These are phyloP conservation scores for Vultur gryphus DNA, from an alignment of 2,797 vertebrate genomes.

Conservation along the genomic window DNA sequence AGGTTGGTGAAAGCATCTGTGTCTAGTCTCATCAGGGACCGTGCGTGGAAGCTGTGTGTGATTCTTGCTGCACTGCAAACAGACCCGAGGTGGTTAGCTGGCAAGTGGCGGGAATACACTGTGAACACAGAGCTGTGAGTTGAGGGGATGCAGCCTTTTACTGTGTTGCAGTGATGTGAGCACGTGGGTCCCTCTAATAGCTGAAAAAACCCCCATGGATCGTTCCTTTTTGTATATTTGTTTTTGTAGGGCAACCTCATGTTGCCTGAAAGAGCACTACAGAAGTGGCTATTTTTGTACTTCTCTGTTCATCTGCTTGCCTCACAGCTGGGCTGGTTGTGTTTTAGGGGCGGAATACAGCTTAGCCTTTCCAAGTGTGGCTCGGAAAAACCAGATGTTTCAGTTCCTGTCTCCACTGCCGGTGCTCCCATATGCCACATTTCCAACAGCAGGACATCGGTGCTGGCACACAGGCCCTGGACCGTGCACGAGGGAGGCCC, in stretches of 20 bases:
- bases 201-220: fast-evolving
- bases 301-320: neutral
- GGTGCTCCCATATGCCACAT: neutral
- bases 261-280: neutral
- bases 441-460: neutral
- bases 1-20: neutral
- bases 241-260: neutral
- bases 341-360: neutral
- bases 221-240: neutral
- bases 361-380: neutral
- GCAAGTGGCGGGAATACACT: fast-evolving
- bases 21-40: neutral
- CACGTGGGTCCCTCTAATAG: neutral
- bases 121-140: neutral
- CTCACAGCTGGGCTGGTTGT: neutral
- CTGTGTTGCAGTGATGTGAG: fast-evolving
- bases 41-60: neutral
- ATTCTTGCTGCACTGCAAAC: fast-evolving
- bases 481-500: fast-evolving
- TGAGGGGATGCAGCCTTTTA: neutral
- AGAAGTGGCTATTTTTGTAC: constrained; percentile 4
- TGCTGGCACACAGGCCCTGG: neutral
- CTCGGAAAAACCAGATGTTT: neutral
- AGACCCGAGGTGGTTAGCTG: neutral
- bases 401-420: neutral